Evolutionary conservation across 1,140 invertebrate species (phyloP).

Genomic region (Mylabris phalerata): DNA sequence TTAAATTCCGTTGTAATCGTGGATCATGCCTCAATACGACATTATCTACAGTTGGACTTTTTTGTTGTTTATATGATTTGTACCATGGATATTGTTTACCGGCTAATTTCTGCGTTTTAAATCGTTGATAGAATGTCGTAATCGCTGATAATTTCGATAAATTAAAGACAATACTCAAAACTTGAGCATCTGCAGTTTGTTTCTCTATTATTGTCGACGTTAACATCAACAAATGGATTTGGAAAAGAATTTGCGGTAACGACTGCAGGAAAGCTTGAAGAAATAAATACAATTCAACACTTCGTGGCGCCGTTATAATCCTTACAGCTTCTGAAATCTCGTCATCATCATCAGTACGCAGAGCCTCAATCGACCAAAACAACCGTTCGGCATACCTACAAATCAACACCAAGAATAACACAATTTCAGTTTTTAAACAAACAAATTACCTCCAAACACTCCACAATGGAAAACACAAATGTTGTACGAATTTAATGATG

Average conservation of each 20-base stretch:
- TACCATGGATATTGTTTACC: constrained; percentile 66
- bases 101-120: constrained; percentile 66
- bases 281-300: constrained; percentile 64
- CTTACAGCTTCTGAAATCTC: constrained; percentile 52
- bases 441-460: constrained; percentile 56
- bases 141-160: constrained; percentile 58
- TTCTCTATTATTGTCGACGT: constrained; percentile 38
- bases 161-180: constrained; percentile 56
- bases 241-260: constrained; percentile 61
- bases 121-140: constrained; percentile 63
- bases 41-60: not conserved
- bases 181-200: constrained; percentile 51
- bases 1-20: not conserved
- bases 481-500: constrained; percentile 48
- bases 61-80: constrained; percentile 32
- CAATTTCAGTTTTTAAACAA: constrained; percentile 8
- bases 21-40: not conserved
- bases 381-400: constrained; percentile 57
- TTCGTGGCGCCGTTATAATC: constrained; percentile 50
- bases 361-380: constrained; percentile 64
- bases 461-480: constrained; percentile 58
- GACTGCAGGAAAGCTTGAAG: constrained; percentile 69
- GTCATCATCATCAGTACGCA: constrained; percentile 49
- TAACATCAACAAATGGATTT: constrained; percentile 51
- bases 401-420: constrained; percentile 1